Percentiles rank a stretch among this genome's conserved stretches.
Conservation (phyloP, 2,888 invertebrate genomes). For the Adineta ricciae region DNA sequence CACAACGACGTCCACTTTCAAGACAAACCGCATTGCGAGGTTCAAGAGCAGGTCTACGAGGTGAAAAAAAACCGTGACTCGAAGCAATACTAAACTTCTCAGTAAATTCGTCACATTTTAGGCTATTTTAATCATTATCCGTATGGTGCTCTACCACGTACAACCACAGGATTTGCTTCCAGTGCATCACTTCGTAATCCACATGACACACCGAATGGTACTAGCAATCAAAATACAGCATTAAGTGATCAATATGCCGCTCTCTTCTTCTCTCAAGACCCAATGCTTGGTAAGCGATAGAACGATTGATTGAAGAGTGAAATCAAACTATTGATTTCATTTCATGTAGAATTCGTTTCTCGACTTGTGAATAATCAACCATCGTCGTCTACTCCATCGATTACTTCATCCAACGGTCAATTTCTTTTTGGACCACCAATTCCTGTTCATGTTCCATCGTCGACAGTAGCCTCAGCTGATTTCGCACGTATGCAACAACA, state of each 20-base stretch:
- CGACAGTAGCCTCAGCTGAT: background rate
- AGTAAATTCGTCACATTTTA: too few relatives aligned
- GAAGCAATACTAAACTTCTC: too few relatives aligned
- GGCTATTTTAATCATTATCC: background rate
- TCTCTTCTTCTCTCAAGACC: background rate
- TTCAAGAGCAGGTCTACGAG: background rate
- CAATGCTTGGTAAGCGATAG: background rate
- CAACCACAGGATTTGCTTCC: background rate
- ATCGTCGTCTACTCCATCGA: background rate
- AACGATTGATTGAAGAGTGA: too few relatives aligned
- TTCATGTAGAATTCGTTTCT: background rate
- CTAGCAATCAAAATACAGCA: background rate
- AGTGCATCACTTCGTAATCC: background rate
- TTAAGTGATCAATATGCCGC: background rate
- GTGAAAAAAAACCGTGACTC: too few relatives aligned
- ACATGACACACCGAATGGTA: background rate
- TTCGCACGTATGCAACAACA: background rate
- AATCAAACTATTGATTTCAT: background rate
- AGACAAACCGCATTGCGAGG: background rate
- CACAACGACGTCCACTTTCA: background rate
- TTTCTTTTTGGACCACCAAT: background rate
- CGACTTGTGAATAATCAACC: background rate
- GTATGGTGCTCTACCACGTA: background rate
- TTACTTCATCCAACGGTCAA: background rate
- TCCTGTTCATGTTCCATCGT: background rate